Conservation (phyloP, 2,797 vertebrate genomes). For the Erethizon dorsatum region DNA sequence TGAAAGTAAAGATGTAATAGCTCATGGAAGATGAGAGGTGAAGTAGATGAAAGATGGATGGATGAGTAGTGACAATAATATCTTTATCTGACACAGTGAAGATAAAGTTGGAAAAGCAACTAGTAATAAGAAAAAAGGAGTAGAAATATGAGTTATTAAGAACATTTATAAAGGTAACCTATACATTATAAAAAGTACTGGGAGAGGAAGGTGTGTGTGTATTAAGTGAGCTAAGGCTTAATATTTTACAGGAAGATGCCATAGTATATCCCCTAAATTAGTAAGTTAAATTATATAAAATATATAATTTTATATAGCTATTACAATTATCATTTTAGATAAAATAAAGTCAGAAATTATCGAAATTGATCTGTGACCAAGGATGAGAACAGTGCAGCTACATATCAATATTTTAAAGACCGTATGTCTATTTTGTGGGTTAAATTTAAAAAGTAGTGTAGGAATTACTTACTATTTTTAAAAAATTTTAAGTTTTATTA, state of each 20-base stretch:
- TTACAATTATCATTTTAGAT: background rate
- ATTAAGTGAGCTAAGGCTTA: background rate
- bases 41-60: background rate
- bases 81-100: slow-evolving; percentile 5
- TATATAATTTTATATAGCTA: background rate
- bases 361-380: background rate
- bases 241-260: background rate
- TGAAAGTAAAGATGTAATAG: slow-evolving; percentile 1
- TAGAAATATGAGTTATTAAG: background rate
- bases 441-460: background rate
- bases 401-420: slow-evolving; percentile 30
- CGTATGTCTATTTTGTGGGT: background rate
- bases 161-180: background rate
- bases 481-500: background rate
- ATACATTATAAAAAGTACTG: slow-evolving; percentile 36
- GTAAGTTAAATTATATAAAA: background rate
- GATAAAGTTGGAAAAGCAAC: background rate
- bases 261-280: slow-evolving; percentile 13
- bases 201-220: background rate
- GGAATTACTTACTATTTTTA: background rate
- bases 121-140: background rate
- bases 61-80: background rate
- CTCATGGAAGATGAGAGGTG: background rate
- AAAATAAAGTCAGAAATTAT: background rate
- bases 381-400: background rate